Evolutionary conservation across 2,888 invertebrate species (phyloP), one percentile per base, ranked within the genome.

Genomic region (Drosophila monieri): DNA sequence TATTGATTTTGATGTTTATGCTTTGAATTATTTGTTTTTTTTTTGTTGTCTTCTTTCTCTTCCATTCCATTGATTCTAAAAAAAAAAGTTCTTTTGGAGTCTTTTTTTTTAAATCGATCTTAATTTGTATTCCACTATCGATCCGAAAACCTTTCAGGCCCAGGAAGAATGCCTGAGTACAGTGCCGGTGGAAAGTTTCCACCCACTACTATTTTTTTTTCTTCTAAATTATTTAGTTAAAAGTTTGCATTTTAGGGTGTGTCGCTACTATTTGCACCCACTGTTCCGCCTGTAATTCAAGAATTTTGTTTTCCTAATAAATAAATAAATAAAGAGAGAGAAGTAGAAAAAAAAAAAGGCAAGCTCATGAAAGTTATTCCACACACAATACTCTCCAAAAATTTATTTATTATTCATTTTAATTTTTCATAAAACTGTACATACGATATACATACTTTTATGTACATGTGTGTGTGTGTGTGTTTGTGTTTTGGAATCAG

Each of bases 401-500:
- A 8, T 27, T 15, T 67, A 51, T 64, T 57, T 68, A 46, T 68
- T 64, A 52, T 68, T 68, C 58, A 46, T 68, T 66, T 66, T 56
- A 44, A 46, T 58, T 60, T 67, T 47, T 57, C 49, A 57, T 56
- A 53, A 35, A 55, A 48, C 35, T 43, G 32, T 57, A 51, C 39
- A 30, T 59, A 59, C 14, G 53, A 41, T 59, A 41, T 59, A 66
- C 43, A 49, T 58, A 43, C 14, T 43, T 56, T 44, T 21, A 37
- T 32, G 35, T 66, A 46, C 32, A 18, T 32, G 10, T 48, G 35
- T 56, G n/a, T 18, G 6, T 5, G 35, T 35, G n/a, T 37, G 9
- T 51, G 39, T 59, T 30, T 54, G 39, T 65, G 51, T 47, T 69
- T 71, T 55, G 69, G 71, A 71, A 69, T 69, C 71, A 69, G 69